Evolutionary conservation across 2,113 vertebrate species (phyloP).

Genomic region (Theristicus caerulescens): DNA sequence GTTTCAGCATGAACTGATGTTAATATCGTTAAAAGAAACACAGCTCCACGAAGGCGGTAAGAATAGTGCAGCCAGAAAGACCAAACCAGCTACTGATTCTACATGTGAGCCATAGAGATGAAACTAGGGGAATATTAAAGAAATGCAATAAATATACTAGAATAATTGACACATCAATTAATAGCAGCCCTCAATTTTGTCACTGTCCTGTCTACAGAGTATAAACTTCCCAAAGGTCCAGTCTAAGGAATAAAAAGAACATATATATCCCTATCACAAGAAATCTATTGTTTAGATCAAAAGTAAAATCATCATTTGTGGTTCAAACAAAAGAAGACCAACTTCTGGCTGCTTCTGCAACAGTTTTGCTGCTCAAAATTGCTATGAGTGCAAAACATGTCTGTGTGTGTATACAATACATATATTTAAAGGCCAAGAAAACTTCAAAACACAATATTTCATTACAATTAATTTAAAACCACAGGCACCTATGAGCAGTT

Average conservation of each 20-base stretch:
- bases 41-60: background rate
- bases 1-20: background rate
- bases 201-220: background rate
- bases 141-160: background rate
- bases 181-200: background rate
- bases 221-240: background rate
- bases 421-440: background rate
- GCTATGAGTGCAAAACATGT: background rate
- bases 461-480: background rate
- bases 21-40: background rate
- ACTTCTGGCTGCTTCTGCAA: background rate
- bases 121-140: background rate
- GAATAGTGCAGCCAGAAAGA: background rate
- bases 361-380: background rate
- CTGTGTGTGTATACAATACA: background rate
- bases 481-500: background rate
- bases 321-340: background rate
- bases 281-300: background rate
- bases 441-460: background rate
- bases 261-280: background rate
- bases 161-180: background rate
- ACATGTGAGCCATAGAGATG: background rate
- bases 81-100: background rate
- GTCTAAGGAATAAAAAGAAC: background rate
- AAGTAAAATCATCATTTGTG: background rate